Conservation (phyloP, 2,113 vertebrate genomes). For the Procavia capensis region DNA sequence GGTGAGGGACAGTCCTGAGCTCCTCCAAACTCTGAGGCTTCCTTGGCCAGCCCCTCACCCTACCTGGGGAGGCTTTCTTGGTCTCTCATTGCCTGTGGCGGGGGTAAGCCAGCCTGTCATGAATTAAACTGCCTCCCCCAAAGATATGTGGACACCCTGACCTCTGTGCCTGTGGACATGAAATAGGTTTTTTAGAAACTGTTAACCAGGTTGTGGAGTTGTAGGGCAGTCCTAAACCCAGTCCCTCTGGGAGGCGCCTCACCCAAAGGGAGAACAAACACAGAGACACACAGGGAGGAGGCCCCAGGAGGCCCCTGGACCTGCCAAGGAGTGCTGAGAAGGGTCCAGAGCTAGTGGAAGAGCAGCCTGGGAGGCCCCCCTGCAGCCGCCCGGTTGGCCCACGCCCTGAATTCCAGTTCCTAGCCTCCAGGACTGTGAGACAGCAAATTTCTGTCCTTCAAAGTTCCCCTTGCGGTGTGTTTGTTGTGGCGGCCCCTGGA, state of each 20-base stretch:
- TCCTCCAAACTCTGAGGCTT: background rate
- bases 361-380: background rate
- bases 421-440: background rate
- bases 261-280: background rate
- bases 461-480: background rate
- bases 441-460: background rate
- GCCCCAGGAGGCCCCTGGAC: too few species aligned
- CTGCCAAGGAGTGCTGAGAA: background rate
- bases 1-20: background rate
- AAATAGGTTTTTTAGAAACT: too few species aligned
- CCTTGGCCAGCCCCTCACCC: background rate
- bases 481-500: background rate
- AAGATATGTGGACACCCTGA: too few species aligned
- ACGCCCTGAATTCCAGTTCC: background rate
- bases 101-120: background rate
- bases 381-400: background rate
- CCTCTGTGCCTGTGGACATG: too few species aligned
- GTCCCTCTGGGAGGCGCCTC: too few species aligned
- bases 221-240: too few species aligned
- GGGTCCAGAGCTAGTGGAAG: background rate
- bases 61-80: background rate
- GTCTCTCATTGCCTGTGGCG: background rate
- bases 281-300: background rate
- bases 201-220: too few species aligned
- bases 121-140: too few species aligned